Evolutionary conservation across 2,888 invertebrate species (phyloP).

Genomic region (Palloptera scutellata): DNA sequence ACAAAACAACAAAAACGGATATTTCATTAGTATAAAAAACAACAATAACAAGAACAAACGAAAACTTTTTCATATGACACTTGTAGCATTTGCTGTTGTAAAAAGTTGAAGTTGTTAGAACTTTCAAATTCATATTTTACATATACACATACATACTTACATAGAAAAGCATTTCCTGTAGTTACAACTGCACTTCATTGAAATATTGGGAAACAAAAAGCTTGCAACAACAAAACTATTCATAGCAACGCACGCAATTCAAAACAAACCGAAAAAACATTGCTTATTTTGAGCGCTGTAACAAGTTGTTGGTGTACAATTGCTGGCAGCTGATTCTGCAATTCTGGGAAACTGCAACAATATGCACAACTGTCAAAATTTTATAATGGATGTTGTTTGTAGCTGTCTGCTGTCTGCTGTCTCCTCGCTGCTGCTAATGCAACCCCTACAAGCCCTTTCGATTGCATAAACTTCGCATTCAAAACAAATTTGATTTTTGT

Average conservation of each 20-base stretch:
- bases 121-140: background rate
- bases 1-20: too few relatives aligned
- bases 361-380: conserved; percentile 22
- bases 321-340: background rate
- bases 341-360: background rate
- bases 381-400: conserved; percentile 8
- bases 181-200: conserved; percentile 3
- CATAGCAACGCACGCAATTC: background rate
- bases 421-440: too few relatives aligned
- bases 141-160: too few relatives aligned
- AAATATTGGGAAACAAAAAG: background rate
- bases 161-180: background rate
- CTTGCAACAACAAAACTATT: background rate
- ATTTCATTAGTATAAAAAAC: too few relatives aligned
- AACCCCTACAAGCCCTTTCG: too few relatives aligned
- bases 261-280: conserved; percentile 5
- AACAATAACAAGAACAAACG: too few relatives aligned
- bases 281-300: conserved; percentile 9
- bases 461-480: too few relatives aligned
- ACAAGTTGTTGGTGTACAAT: background rate
- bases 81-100: conserved; percentile 14
- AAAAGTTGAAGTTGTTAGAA: conserved; percentile 2
- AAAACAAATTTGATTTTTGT: too few relatives aligned
- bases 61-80: conserved; percentile 5
- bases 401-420: background rate